phyloP scores from a whole-genome alignment of 2,888 invertebrate species.

The Xiphydria camelus region DNA sequence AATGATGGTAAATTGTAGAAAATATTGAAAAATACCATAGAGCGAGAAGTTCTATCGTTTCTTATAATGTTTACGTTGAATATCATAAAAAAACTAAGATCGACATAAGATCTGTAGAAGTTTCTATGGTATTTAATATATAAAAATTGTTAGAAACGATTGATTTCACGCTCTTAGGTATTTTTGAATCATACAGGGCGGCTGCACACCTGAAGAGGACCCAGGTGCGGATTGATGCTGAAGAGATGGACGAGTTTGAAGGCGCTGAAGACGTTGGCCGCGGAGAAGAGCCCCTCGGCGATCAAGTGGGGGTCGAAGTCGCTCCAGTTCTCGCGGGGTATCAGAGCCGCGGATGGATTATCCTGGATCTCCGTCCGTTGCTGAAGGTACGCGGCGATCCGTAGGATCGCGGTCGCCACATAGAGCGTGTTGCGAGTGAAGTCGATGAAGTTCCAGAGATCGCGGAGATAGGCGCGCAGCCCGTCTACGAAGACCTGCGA shows the following conservation, averaged over 20 bases:
- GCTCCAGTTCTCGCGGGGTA: slow-evolving; percentile 86
- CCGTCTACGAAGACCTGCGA: slow-evolving; percentile 77
- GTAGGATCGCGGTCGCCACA: slow-evolving; percentile 70
- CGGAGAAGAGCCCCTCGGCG: slow-evolving; percentile 90
- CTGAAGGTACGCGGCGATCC: slow-evolving; percentile 74
- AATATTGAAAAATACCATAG: too few species aligned
- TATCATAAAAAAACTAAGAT: too few species aligned
- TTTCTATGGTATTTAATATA: too few species aligned
- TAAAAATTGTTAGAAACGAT: too few species aligned
- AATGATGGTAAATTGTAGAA: too few species aligned
- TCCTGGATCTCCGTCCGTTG: slow-evolving; percentile 70
- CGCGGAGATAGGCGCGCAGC: slow-evolving; percentile 81
- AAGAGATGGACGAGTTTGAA: slow-evolving; percentile 96
- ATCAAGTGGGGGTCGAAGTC: slow-evolving; percentile 93
- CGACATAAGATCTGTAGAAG: too few species aligned
- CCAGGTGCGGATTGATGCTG: slow-evolving; percentile 94
- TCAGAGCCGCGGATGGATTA: slow-evolving; percentile 72
- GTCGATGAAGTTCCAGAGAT: slow-evolving; percentile 97
- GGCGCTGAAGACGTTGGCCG: slow-evolving; percentile 91
- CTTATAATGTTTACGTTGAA: too few species aligned
- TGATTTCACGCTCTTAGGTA: too few species aligned
- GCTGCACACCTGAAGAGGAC: slow-evolving; percentile 70
- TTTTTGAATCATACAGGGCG: neutral
- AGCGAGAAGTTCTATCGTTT: too few species aligned
- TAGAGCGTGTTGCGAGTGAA: slow-evolving; percentile 89